Conservation (phyloP, 2,797 vertebrate species). For the Gymnocypris eckloni region DNA sequence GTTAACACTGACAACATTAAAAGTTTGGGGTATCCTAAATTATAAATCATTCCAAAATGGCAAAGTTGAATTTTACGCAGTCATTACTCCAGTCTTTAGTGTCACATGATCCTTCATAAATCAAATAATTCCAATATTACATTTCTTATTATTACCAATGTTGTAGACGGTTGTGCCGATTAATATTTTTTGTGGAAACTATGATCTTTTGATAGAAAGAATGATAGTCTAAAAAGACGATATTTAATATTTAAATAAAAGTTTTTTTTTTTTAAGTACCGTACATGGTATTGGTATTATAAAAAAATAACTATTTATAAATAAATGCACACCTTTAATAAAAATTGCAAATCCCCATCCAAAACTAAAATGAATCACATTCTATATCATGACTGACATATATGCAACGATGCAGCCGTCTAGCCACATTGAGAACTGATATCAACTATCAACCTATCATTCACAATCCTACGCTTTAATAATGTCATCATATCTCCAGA, state of each 20-base stretch:
- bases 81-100: neutral
- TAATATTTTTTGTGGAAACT: neutral
- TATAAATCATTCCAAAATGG: neutral
- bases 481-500: conserved; percentile 40
- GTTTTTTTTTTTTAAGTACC: neutral
- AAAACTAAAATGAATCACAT: neutral
- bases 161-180: neutral
- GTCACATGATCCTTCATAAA: neutral
- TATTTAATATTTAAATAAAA: neutral
- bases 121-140: neutral
- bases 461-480: conserved; percentile 12
- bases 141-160: neutral
- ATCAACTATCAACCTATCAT: conserved; percentile 14
- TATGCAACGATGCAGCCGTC: neutral
- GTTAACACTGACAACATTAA: neutral
- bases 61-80: neutral
- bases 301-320: neutral
- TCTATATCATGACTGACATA: neutral
- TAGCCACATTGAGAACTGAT: neutral
- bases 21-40: neutral
- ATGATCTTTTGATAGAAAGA: neutral
- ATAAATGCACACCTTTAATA: neutral
- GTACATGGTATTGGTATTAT: no score
- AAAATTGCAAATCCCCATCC: neutral
- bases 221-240: neutral